Evolutionary conservation across 2,888 invertebrate species (phyloP), one percentile per base, ranked within the genome.

Genomic region (Pelosia muscerda): DNA sequence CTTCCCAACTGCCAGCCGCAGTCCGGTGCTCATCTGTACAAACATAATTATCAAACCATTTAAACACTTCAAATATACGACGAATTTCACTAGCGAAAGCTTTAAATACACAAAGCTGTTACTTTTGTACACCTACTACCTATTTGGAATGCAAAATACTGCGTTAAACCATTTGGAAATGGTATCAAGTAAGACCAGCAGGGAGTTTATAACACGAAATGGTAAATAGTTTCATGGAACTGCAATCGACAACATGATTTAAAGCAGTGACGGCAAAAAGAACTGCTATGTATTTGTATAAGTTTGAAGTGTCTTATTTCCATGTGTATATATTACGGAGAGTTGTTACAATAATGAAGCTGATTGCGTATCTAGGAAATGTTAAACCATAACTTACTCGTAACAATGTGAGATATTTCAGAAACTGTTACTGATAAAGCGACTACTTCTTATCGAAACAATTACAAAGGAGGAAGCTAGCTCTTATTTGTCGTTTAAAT

Each of bases 1-100:
- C 97, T 94, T 97, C 97, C 97, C 97, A 97, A 88, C 97, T 96
- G 90, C 97, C 96, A 75, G 97, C 96, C 89, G 96, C 96, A 90
- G 97, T 94, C 92, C 96, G 96, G 86, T 97, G 97, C 93, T 97
- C 97, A 97, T 97, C 97, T 97, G 95, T 25, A 92, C 90, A 75
- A 79, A 73, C 15, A 76, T 38, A 68, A 60, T 31, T 25, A 65
- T 38, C 15, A 59, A 34, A 68, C 38, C 23, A 60, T 49, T 66
- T 56, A 66, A 38, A 34, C 60, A 65, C 49, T 57, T 49, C 13
- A 55, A 60, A 38, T 28, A 60, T 26, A 66, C 22, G n/a, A 68
- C n/a, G n/a, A 23, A 63, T 58, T 38, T 65, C 55, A 69, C 66
- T 53, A 59, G 63, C 59, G 63, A 66, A 69, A 69, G 69, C 69